Percentiles rank a stretch among this genome's conserved stretches.
Evolutionary conservation across 2,113 vertebrate genomes (phyloP).

Genomic region (Eidolon helvum): DNA sequence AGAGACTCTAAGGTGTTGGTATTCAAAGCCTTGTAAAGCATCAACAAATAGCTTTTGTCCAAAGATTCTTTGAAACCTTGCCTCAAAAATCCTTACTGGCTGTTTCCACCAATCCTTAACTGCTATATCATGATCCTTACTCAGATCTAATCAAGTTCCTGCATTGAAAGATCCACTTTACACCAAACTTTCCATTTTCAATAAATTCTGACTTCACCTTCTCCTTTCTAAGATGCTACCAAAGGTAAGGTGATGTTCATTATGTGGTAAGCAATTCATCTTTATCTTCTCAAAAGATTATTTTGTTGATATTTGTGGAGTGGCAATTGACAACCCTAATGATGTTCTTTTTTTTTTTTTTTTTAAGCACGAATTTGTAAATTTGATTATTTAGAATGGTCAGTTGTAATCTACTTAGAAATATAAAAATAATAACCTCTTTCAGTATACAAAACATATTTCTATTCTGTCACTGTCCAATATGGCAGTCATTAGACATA

Average conservation of each 20-base stretch:
- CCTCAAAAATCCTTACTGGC: neutral
- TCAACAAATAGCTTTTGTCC: neutral
- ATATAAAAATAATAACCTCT: neutral
- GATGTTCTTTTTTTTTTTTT: neutral
- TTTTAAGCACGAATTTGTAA: neutral
- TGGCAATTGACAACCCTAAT: neutral
- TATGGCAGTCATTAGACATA: neutral
- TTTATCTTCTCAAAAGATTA: neutral
- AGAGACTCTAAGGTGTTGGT: neutral
- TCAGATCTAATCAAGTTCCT: neutral
- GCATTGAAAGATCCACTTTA: neutral
- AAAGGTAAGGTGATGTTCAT: neutral
- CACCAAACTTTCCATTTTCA: neutral
- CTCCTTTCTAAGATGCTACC: neutral
- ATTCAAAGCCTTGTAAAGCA: neutral
- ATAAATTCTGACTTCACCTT: neutral
- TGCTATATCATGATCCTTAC: neutral
- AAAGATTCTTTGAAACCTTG: neutral
- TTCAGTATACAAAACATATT: neutral
- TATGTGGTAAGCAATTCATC: neutral
- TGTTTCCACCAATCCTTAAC: neutral
- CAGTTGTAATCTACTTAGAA: neutral
- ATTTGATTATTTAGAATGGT: neutral
- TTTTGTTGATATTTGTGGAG: neutral
- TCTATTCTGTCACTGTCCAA: neutral